Conservation (phyloP, 2,113 vertebrate genomes). For the Chaetura pelagica region DNA sequence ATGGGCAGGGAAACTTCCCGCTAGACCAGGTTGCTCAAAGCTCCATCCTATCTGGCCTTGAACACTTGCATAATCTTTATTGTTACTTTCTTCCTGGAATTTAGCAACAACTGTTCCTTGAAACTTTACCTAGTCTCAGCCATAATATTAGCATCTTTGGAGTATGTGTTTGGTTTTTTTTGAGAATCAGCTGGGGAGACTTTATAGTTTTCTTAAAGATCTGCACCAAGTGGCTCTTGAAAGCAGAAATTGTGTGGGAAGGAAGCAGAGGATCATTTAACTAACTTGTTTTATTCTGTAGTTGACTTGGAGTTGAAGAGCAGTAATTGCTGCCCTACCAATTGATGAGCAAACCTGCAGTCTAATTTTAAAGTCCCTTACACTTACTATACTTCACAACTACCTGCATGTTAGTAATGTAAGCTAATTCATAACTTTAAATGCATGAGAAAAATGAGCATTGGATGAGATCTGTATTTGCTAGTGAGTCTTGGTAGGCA, state of each 20-base stretch:
- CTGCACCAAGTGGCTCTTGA: not conserved
- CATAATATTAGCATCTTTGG: not conserved
- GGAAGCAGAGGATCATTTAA: not conserved
- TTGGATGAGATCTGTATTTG: not conserved
- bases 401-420: not conserved
- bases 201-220: not conserved
- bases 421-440: not conserved
- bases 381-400: not conserved
- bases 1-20: no score
- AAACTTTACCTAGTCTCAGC: not conserved
- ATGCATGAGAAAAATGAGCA: not conserved
- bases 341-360: not conserved
- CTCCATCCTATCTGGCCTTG: no score
- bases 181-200: not conserved
- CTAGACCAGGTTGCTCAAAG: no score
- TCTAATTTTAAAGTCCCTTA: not conserved
- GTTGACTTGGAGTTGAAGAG: not conserved
- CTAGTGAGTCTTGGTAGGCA: not conserved
- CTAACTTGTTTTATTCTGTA: not conserved
- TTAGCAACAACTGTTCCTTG: not conserved
- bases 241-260: not conserved
- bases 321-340: not conserved
- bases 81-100: not conserved
- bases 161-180: not conserved
- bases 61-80: not conserved